phyloP scores from a whole-genome alignment of 23 tunicate genomes.

The Styela clava region DNA sequence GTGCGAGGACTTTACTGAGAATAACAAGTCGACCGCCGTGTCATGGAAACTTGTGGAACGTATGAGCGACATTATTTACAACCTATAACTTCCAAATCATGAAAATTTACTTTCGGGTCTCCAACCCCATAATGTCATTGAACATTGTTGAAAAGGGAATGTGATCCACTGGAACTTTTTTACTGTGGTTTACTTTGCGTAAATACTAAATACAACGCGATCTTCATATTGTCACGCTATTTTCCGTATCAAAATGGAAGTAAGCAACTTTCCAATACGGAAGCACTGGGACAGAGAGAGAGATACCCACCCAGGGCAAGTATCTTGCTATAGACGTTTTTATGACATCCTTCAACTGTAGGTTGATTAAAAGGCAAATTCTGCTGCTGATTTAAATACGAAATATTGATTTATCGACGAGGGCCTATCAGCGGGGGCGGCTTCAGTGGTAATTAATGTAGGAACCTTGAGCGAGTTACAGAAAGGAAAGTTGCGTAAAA shows the following conservation, averaged over 20 bases:
- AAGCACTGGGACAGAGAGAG: too few species aligned
- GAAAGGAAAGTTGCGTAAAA: too few species aligned
- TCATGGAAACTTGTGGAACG: not conserved
- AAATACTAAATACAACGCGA: too few species aligned
- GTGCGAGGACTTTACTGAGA: not conserved
- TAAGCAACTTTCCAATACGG: too few species aligned
- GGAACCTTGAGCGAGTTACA: too few species aligned
- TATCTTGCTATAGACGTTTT: too few species aligned
- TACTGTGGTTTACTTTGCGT: too few species aligned
- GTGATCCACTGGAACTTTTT: too few species aligned
- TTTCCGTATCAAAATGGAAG: too few species aligned
- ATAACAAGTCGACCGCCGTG: slow-evolving; percentile 1
- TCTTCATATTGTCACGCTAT: too few species aligned
- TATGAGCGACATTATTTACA: not conserved
- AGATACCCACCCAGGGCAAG: too few species aligned
- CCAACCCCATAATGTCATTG: not conserved
- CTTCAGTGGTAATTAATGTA: not conserved
- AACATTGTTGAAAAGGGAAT: not conserved
- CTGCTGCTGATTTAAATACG: not conserved
- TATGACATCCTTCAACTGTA: too few species aligned
- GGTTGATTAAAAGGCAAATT: not conserved
- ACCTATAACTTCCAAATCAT: not conserved
- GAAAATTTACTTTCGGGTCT: not conserved
- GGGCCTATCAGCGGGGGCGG: not conserved
- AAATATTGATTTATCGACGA: not conserved